A percentile compares a stretch with the other conserved stretches of the same genome.
These are phyloP conservation scores for Limnothrissa miodon DNA, from an alignment of 2,113 vertebrate genomes.

Conservation along the genomic window DNA sequence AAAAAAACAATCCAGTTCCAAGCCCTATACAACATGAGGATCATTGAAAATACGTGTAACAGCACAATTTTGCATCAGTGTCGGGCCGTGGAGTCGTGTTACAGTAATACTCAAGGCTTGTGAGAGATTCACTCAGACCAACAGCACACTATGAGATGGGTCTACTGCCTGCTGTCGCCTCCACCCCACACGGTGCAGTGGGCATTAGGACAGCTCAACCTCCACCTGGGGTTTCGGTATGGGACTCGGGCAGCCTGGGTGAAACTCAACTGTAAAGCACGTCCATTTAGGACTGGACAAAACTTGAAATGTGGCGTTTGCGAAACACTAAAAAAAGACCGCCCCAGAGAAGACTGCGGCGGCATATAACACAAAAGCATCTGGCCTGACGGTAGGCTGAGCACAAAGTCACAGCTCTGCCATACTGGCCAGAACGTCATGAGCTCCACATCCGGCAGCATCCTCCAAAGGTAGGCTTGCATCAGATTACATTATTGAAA, in stretches of 20 bases:
- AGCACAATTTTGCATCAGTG: neutral
- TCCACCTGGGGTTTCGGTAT: neutral
- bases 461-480: constrained; percentile 13
- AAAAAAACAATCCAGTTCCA: neutral
- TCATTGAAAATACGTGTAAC: neutral
- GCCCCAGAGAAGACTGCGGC: neutral
- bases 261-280: neutral
- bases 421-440: neutral
- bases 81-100: neutral
- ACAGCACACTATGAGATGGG: neutral
- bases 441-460: neutral
- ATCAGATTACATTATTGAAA: constrained; percentile 16
- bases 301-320: neutral
- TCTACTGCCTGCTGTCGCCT: neutral
- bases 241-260: neutral
- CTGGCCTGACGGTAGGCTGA: neutral
- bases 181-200: neutral
- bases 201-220: neutral
- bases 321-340: neutral
- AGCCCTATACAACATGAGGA: neutral
- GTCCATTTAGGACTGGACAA: neutral
- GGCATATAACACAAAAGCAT: neutral
- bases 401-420: neutral
- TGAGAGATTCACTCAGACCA: neutral
- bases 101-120: constrained; percentile 39